These are phyloP conservation scores for Oreohelix idahoensis DNA, from an alignment of 1,140 invertebrate genomes.

Conservation along the genomic window DNA sequence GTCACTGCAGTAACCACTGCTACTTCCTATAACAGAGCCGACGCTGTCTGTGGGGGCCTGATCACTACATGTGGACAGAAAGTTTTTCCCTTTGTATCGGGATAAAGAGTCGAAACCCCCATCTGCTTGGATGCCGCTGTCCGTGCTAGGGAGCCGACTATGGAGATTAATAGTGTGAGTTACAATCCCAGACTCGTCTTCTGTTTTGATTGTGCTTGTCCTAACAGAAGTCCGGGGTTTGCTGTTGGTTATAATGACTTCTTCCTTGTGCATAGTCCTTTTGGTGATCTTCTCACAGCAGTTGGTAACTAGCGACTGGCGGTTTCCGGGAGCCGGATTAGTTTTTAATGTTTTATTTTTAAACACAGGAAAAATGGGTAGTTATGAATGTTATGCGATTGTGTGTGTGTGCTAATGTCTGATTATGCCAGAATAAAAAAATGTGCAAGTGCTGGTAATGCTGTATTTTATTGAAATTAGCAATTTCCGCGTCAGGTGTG, in stretches of 20 bases:
- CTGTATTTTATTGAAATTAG: no score
- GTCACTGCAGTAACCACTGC: background rate
- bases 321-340: no score
- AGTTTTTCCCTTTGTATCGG: constrained; percentile 5
- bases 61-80: constrained; percentile 3
- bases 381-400: no score
- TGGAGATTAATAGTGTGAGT: background rate
- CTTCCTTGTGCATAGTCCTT: constrained; percentile 19
- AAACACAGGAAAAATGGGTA: no score
- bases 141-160: constrained; percentile 41
- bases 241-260: background rate
- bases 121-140: constrained; percentile 47
- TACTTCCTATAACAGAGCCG: background rate
- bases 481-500: no score
- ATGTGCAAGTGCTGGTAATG: no score
- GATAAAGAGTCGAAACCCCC: constrained; percentile 44
- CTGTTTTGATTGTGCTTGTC: background rate
- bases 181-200: background rate
- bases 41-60: background rate
- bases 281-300: background rate
- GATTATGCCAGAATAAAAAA: no score
- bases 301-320: no score
- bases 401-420: no score
- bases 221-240: background rate
- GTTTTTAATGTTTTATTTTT: no score